Evolutionary conservation across 2,113 vertebrate species (phyloP).

Genomic region (Talpa occidentalis): DNA sequence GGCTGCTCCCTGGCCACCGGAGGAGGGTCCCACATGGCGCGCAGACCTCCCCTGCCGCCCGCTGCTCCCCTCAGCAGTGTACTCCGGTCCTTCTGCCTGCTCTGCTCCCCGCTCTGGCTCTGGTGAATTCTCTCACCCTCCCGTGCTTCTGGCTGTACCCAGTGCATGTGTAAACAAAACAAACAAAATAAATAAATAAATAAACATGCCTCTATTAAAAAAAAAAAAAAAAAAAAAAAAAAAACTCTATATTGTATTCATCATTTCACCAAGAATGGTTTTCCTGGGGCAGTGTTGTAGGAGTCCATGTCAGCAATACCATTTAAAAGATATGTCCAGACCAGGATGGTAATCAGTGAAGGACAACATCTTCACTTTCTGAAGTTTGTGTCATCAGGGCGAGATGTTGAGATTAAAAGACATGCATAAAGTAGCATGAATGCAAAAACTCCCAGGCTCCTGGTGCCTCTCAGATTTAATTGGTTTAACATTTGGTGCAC

Average conservation of each 20-base stretch:
- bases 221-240: too few species aligned
- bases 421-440: not conserved
- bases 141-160: too few species aligned
- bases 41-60: too few species aligned
- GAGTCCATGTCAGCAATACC: not conserved
- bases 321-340: slow-evolving; percentile 1
- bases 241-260: not conserved
- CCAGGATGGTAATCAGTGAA: not conserved
- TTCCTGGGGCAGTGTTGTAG: not conserved
- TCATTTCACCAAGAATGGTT: slow-evolving; percentile 10
- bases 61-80: too few species aligned
- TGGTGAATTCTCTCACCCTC: too few species aligned
- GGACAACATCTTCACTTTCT: not conserved
- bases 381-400: not conserved
- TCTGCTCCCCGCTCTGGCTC: too few species aligned
- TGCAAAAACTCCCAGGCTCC: not conserved
- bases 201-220: too few species aligned
- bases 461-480: not conserved
- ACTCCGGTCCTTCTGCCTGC: too few species aligned
- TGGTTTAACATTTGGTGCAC: not conserved
- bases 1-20: too few species aligned
- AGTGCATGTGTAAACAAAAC: too few species aligned
- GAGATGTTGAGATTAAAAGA: slow-evolving; percentile 28
- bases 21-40: too few species aligned
- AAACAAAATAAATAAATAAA: too few species aligned